Conservation (phyloP, 2,113 vertebrate genomes). For the Garra rufa region DNA sequence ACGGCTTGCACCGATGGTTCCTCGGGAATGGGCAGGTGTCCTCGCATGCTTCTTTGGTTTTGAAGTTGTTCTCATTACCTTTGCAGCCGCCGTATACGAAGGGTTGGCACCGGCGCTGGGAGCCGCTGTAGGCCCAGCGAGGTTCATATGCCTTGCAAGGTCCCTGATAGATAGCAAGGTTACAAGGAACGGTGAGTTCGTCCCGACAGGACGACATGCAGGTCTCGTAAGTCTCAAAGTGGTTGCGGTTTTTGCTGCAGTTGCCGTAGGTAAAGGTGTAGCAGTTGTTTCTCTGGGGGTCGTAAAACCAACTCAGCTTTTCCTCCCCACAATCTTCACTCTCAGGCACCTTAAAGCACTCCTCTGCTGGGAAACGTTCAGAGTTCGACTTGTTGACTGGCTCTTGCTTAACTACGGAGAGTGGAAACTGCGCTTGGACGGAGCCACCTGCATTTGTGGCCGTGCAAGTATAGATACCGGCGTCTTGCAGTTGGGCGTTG, state of each 20-base stretch:
- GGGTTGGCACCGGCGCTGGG: constrained; percentile 85
- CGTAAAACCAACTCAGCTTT: constrained; percentile 89
- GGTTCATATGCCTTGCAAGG: constrained; percentile 92
- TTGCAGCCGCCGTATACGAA: constrained; percentile 94
- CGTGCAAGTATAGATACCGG: constrained; percentile 89
- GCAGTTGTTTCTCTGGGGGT: constrained; percentile 91
- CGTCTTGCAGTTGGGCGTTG: constrained; percentile 85
- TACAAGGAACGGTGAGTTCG: constrained; percentile 83
- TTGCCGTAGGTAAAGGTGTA: constrained; percentile 85
- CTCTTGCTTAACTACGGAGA: constrained; percentile 82
- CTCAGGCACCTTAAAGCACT: constrained; percentile 85
- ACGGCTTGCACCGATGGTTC: constrained; percentile 86
- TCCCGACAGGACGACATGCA: constrained; percentile 91
- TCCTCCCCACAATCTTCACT: constrained; percentile 85
- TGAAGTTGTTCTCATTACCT: constrained; percentile 96
- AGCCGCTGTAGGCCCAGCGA: constrained; percentile 90
- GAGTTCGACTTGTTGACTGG: constrained; percentile 71
- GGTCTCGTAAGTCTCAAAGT: constrained; percentile 85
- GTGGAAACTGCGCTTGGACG: constrained; percentile 81
- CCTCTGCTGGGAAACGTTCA: constrained; percentile 79
- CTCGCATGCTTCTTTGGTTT: constrained; percentile 90
- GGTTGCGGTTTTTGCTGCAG: constrained; percentile 81
- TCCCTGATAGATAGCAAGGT: constrained; percentile 87
- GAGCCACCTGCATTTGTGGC: constrained; percentile 85
- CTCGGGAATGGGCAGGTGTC: constrained; percentile 90